phyloP scores from a whole-genome alignment of 2,797 vertebrate genomes.

The Balearica regulorum region DNA sequence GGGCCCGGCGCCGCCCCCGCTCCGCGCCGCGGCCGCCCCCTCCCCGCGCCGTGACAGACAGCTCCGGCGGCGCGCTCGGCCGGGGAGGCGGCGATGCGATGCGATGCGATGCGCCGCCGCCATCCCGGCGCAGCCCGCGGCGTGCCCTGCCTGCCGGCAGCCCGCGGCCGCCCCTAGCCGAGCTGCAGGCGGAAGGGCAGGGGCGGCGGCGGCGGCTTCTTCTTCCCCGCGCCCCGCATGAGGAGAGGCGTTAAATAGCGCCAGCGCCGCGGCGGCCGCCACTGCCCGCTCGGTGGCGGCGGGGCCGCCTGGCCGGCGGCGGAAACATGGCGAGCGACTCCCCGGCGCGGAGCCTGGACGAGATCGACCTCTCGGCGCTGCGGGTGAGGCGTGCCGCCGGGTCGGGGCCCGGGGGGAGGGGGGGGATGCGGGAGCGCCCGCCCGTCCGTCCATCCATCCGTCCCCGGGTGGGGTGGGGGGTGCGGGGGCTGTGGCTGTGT shows the following conservation, averaged over 20 bases:
- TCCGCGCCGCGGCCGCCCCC: not conserved
- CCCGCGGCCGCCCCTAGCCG: not conserved
- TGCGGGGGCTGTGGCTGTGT: not conserved
- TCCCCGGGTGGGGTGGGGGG: not conserved
- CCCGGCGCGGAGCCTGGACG: slow-evolving; percentile 94
- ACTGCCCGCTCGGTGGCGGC: not conserved
- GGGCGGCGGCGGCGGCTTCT: not conserved
- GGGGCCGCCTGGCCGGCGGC: not conserved
- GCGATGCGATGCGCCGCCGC: not conserved
- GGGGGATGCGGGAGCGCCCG: not conserved
- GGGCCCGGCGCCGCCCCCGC: not conserved
- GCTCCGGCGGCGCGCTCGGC: not conserved
- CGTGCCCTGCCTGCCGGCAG: not conserved
- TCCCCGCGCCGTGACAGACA: not conserved
- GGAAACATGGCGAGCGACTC: slow-evolving; percentile 95
- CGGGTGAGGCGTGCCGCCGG: slow-evolving; percentile 78
- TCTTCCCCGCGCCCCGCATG: slow-evolving; percentile 33
- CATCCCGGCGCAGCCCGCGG: slow-evolving; percentile 23
- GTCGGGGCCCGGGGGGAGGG: not conserved
- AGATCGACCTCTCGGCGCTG: slow-evolving; percentile 95
- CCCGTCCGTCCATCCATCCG: no score
- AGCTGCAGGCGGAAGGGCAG: not conserved
- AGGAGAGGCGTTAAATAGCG: slow-evolving; percentile 38
- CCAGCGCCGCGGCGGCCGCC: slow-evolving; percentile 35
- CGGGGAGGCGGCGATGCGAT: not conserved